Evolutionary conservation across 2,888 invertebrate species (phyloP), one percentile per base, ranked within the genome.

Genomic region (Lithophane socia): DNA sequence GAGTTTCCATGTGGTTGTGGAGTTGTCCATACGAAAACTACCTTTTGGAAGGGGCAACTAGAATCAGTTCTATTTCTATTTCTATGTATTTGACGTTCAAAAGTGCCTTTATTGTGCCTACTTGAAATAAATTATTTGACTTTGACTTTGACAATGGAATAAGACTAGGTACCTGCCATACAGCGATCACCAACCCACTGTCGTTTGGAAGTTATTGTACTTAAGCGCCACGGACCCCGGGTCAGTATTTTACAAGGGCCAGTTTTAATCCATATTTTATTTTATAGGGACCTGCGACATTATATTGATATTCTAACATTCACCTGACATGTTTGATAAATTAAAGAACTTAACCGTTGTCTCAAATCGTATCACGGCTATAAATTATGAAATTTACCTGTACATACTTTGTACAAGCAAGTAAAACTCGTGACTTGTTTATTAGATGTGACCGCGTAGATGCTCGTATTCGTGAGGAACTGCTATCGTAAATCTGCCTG

Each of bases 401-500:
- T 80, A 84, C 66, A 85, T 86, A 85, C 87, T 83, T 82, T 79
- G 87, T 88, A 83, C 72, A 71, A 68, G 74, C 61, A 82, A 87
- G 90, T 87, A 85, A 88, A 88, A 86, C 77, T 89, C 88, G 90
- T 90, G 92, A 92, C 90, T 92, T 92, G 92, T 93, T 94, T 93
- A 94, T 93, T 91, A 91, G 92, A 91, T 91, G 91, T 90, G 93
- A 91, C 91, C 91, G 91, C 89, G 91, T 89, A 90, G 92, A 93
- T 92, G 92, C 92, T 94, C 92, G 93, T 92, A 92, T 93, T 94
- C 92, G 94, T 93, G 94, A 93, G 92, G 91, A 91, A 92, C 92
- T 90, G 91, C 90, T 92, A 91, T 94, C 94, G 94, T 96, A 96
- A 96, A 96, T 96, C 95, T 95, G 93, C 93, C 92, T 90, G 88